Evolutionary conservation across 2,888 invertebrate species (phyloP).

Genomic region (Polydrusus cervinus): DNA sequence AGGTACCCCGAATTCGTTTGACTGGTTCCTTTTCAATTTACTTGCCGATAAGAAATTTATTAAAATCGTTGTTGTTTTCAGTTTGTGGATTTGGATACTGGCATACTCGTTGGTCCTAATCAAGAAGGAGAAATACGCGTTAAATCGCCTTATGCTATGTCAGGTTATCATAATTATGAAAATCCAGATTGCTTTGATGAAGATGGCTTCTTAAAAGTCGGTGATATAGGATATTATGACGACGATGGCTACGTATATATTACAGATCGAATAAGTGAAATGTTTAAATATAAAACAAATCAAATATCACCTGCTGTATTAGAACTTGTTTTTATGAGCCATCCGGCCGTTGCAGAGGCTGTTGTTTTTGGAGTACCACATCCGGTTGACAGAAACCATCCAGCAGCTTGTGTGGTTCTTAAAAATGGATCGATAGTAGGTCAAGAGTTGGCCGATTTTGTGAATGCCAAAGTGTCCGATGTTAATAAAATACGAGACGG

Average conservation of each 20-base stretch:
- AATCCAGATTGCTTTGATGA: slow-evolving; percentile 69
- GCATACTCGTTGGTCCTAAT: slow-evolving; percentile 65
- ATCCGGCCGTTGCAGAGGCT: slow-evolving; percentile 61
- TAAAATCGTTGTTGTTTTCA: slow-evolving; percentile 31
- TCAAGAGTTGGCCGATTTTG: slow-evolving; percentile 58
- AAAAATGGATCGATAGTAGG: not conserved
- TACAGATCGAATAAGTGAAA: slow-evolving; percentile 72
- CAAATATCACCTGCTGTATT: slow-evolving; percentile 68
- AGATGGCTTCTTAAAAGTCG: slow-evolving; percentile 72
- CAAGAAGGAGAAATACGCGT: slow-evolving; percentile 73
- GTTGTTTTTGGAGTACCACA: slow-evolving; percentile 62
- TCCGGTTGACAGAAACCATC: slow-evolving; percentile 60
- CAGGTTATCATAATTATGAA: slow-evolving; percentile 71
- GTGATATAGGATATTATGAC: slow-evolving; percentile 73
- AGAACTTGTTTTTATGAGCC: slow-evolving; percentile 59
- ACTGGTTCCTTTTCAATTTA: too few relatives aligned
- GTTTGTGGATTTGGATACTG: slow-evolving; percentile 60
- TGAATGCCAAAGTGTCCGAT: slow-evolving; percentile 59
- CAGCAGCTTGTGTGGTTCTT: slow-evolving; percentile 59
- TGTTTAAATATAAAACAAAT: slow-evolving; percentile 72
- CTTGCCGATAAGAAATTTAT: too few relatives aligned
- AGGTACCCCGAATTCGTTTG: too few relatives aligned
- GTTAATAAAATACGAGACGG: slow-evolving; percentile 62
- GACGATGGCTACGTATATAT: slow-evolving; percentile 70
- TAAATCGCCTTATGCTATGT: slow-evolving; percentile 65